Base-by-base conservation (phyloP, 2,113 vertebrate genomes). In the Toxostoma redivivum region DNA sequence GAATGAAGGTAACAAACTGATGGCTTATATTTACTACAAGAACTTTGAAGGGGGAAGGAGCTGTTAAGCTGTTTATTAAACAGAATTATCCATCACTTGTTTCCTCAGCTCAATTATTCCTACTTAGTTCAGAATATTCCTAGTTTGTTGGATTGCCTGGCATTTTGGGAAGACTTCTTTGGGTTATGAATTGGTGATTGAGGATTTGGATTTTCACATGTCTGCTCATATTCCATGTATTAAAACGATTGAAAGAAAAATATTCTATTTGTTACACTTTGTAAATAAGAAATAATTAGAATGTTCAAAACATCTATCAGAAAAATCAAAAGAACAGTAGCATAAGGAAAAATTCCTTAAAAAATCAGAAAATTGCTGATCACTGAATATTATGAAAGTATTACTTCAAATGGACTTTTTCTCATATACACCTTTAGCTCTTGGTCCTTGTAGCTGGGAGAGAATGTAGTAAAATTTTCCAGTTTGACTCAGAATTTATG, bases 301-400 rank as follows among this genome's bases (percentile, higher is more conserved):
- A 62, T 9, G 6, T 40, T 77, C 16, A 44, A 21, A 53, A 3
- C 2, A 7, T n/a, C 3, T 33, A 37, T 33, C 0, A 31, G 20
- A 79, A 85, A 53, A 48, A 33, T 20, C 12, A 23, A n/a, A 37
- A 51, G 1, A 60, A 19, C 0, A 14, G 5, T 48, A 78, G 27
- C 1, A 6, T 38, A 23, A 73, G 3, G 14, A 70, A 77, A 76
- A 67, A 27, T 2, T 27, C 13, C 4, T 25, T 1, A 23, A 54
- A 53, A 62, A 1, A 44, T 10, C 9, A 30, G 9, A 2, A 12
- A 65, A 10, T 54, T 78, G 13, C 14, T 74, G 15, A 27, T 50
- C 56, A 8, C 3, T 51, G 35, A 64, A 11, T 71, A 12, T 28
- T 65, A 23, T 21, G 27, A 60, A 72, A 62, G 7, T 38, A 22